Base-by-base conservation (phyloP, 2,113 vertebrate species). In the Ptychochromis oligacanthus region DNA sequence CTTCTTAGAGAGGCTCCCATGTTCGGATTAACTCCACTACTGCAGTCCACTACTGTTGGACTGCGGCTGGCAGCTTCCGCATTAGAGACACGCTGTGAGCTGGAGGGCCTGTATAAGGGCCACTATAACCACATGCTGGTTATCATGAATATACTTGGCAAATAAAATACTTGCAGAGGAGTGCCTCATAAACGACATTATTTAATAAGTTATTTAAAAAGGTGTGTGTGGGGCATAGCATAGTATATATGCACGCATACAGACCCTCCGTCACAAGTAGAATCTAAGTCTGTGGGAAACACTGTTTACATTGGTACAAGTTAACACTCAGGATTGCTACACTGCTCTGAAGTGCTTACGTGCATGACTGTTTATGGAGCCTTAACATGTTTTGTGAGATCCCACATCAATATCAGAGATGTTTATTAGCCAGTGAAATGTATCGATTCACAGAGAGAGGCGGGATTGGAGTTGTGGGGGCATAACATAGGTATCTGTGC, bases 361-460 rank as follows among this genome's bases (percentile, higher is more conserved):
- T 57, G 6, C 59, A 64, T 28, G 20, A 26, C 43, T 75, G 26
- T 83, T 67, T 26, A 57, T 81, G 75, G 61, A 80, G 57, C 75
- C 65, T 80, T 20, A 34, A 3, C 75, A 20, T 43, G 20, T 58
- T 55, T 70, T 22, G 59, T 31, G 11, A 62, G 56, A 43, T 28
- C 46, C 57, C 49, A 38, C 52, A 14, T 85, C 56, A 59, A 55
- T 80, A 40, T 13, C 75, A 55, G 75, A 52, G 74, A 46, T 67
- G 6, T 83, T 83, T 75, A 87, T 79, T 14, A 24, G 34, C 76
- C 24, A 22, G 78, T 76, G 86, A 87, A 79, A 58, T 1, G 49
- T 20, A 90, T 92, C 1, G 76, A 91, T 88, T 78, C 38, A 3
- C 75, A 7, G 5, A 58, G 36, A 76, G 55, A 80, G 62, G 18